Base-by-base conservation (phyloP, 2,113 vertebrate genomes). In the Morphnarchus princeps region DNA sequence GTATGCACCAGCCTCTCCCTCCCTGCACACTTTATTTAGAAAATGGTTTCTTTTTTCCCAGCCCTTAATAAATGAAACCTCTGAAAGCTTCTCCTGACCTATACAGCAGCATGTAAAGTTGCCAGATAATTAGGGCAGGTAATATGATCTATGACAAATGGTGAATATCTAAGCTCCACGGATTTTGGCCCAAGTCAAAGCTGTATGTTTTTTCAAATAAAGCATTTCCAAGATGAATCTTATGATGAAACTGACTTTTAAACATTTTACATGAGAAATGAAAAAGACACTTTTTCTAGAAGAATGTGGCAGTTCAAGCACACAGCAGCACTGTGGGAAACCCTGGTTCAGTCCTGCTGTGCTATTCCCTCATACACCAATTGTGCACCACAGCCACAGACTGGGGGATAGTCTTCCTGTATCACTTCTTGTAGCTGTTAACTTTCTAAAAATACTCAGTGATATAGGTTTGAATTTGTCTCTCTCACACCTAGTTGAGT, bases 41-140 rank as follows among this genome's bases (percentile, higher is more conserved):
- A 90, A 63, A 90, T 20, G 2, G 6, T 66, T 71, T 36, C 11
- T 4, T 88, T 38, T 82, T 79, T 31, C 22, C 22, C 16, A 86
- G 34, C 6, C 11, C 10, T 59, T 87, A 76, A 57, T 52, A 96
- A 83, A 71, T 15, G 5, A 92, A 95, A 79, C 7, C 31, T 86
- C 52, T 42, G 43, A 80, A 97, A 83, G 28, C 32, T 78, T 78
- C 82, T 87, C 20, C 45, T 74, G 38, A 89, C 28, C 77, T 85
- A 69, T 8, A 78, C 3, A 74, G 43, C 16, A 76, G 29, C 34
- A 55, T 32, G 29, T 69, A 74, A 84, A 61, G 21, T 31, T 87
- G 18, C 32, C 52, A 79, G 28, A 40, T 62, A 74, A 40, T 52
- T 57, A 77, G 32, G 13, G 26, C 20, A 50, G 42, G 7, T 45